Percentiles rank a stretch among this genome's conserved stretches.
These are phyloP conservation scores for Sminthopsis crassicaudata DNA, from an alignment of 2,113 vertebrate species.

Conservation along the genomic window DNA sequence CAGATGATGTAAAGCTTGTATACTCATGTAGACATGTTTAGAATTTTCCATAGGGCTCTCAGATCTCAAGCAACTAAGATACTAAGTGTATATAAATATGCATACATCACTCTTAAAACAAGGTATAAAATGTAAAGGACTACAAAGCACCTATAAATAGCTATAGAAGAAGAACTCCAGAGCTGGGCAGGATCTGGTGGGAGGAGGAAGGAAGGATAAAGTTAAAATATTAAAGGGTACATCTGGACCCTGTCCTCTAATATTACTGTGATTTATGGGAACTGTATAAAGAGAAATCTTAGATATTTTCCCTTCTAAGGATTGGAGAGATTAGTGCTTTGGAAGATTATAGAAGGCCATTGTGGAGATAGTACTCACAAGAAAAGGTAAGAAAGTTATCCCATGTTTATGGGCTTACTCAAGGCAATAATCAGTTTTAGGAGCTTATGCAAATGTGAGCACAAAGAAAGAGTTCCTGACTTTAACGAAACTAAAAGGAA, in stretches of 20 bases:
- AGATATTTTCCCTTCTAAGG: neutral
- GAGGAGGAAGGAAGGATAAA: neutral
- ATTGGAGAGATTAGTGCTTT: neutral
- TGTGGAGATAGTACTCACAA: neutral
- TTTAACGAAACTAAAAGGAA: no score
- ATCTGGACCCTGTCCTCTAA: neutral
- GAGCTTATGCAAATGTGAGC: neutral
- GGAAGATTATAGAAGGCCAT: neutral
- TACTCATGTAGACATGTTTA: neutral
- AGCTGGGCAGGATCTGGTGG: neutral
- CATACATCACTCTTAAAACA: neutral
- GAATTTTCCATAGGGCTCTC: neutral
- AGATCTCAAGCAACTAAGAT: neutral
- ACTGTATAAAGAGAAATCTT: neutral
- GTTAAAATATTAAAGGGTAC: neutral
- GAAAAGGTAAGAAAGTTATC: neutral
- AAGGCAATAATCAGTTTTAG: neutral
- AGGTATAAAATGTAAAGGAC: neutral
- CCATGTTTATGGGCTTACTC: neutral
- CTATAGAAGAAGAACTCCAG: neutral
- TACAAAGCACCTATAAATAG: neutral
- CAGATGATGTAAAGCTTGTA: neutral
- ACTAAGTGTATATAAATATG: neutral
- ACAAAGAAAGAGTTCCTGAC: neutral
- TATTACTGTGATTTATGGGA: neutral